Percentiles rank a stretch among this genome's conserved stretches.
Conservation (phyloP, 2,113 vertebrate genomes). For the Callionymus lyra region DNA sequence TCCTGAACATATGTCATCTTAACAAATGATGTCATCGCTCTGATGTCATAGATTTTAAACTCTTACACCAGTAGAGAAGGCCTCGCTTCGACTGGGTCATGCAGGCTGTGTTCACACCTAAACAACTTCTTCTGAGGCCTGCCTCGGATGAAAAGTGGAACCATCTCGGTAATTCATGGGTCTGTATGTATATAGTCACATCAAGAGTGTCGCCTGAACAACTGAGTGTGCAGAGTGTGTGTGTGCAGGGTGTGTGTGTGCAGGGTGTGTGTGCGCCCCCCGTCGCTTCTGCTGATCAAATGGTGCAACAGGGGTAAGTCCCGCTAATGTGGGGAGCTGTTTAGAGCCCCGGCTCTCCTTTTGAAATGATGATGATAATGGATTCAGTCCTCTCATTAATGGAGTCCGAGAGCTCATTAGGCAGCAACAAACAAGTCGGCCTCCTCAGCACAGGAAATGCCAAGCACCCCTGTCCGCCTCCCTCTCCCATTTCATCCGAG, state of each 20-base stretch:
- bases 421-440: constrained; percentile 94
- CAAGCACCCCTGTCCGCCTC: constrained; percentile 84
- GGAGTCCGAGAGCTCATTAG: constrained; percentile 99
- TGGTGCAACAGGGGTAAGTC: constrained; percentile 77
- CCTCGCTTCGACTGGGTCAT: too few relatives aligned
- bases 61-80: too few relatives aligned
- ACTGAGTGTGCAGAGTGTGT: too few relatives aligned
- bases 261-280: constrained; percentile 8
- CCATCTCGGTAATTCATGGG: constrained; percentile 12
- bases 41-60: too few relatives aligned
- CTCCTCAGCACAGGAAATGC: constrained; percentile 95
- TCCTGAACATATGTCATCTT: too few relatives aligned
- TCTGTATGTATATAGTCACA: constrained; percentile 20
- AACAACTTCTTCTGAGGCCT: too few relatives aligned
- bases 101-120: too few relatives aligned
- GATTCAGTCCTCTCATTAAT: constrained; percentile 99
- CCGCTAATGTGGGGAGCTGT: constrained; percentile 94
- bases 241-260: constrained; percentile 1
- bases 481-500: constrained; percentile 89
- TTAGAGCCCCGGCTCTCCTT: constrained; percentile 89
- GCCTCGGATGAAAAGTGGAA: background rate
- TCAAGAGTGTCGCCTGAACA: constrained; percentile 3
- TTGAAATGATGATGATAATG: constrained; percentile 99
- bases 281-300: constrained; percentile 3
- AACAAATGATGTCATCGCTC: too few relatives aligned